Conservation (phyloP, 2,113 vertebrate species). For the Theropithecus gelada region DNA sequence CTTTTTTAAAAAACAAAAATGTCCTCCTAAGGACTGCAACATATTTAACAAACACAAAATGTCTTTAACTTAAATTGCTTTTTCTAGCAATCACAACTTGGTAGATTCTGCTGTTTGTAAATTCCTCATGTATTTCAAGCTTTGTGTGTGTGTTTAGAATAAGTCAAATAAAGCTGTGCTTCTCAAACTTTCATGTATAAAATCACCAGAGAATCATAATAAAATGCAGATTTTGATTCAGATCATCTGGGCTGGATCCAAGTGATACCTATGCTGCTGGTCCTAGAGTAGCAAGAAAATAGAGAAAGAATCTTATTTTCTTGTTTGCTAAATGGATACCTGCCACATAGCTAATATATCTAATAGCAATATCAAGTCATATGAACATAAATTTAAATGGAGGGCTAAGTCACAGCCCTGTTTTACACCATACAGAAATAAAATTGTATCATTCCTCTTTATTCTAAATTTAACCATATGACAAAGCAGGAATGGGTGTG, state of each 20-base stretch:
- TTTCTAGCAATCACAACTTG: conserved; percentile 31
- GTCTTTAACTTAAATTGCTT: not conserved
- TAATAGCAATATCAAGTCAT: not conserved
- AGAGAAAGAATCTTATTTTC: not conserved
- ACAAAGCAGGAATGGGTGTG: not conserved
- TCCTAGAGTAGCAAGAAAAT: not conserved
- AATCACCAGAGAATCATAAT: not conserved
- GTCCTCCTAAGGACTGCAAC: not conserved
- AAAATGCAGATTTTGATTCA: not conserved
- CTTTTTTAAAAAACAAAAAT: conserved; percentile 43
- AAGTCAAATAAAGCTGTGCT: not conserved
- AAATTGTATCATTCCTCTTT: not conserved
- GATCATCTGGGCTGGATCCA: not conserved
- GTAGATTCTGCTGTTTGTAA: not conserved
- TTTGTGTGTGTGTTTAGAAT: not conserved
- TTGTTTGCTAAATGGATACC: not conserved
- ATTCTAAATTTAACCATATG: conserved; percentile 13
- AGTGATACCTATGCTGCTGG: not conserved
- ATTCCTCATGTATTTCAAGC: not conserved
- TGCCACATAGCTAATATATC: not conserved
- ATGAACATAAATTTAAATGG: not conserved
- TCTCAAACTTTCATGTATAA: conserved; percentile 29
- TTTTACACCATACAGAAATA: not conserved
- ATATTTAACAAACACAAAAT: conserved; percentile 29
- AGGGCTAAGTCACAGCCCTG: not conserved